Percentiles rank a stretch among this genome's conserved stretches.
phyloP scores from a whole-genome alignment of 2,113 vertebrate species.

The Genyomyrus donnyi region DNA sequence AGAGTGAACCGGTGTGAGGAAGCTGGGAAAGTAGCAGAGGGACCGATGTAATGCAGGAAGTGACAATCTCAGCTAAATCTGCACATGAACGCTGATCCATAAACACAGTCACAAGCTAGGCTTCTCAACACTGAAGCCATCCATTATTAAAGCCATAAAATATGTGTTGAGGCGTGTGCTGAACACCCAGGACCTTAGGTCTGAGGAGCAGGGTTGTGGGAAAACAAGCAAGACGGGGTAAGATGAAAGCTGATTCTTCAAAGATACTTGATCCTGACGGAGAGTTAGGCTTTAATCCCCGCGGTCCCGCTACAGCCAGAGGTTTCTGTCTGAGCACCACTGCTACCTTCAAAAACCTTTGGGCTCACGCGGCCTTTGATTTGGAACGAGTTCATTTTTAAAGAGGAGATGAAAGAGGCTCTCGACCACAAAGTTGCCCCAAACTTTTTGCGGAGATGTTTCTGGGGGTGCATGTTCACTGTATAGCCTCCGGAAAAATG shows the following conservation, averaged over 20 bases:
- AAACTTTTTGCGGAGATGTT: neutral
- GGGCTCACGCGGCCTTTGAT: neutral
- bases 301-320: neutral
- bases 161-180: neutral
- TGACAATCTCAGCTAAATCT: neutral
- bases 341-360: neutral
- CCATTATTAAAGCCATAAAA: neutral
- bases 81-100: neutral
- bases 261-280: conserved; percentile 14
- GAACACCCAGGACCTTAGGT: neutral
- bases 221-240: neutral
- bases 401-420: conserved; percentile 7
- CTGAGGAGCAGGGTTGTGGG: neutral
- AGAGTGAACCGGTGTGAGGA: neutral
- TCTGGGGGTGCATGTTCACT: neutral
- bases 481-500: neutral
- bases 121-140: neutral
- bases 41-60: neutral
- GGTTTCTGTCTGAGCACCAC: conserved; percentile 1
- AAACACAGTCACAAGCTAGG: neutral
- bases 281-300: conserved; percentile 5
- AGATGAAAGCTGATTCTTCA: conserved; percentile 19
- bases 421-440: neutral
- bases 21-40: neutral
- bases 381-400: conserved; percentile 8